Percentiles rank a stretch among this genome's conserved stretches.
These are phyloP conservation scores for Diabrotica virgifera DNA, from an alignment of 1,140 invertebrate species.

Conservation along the genomic window DNA sequence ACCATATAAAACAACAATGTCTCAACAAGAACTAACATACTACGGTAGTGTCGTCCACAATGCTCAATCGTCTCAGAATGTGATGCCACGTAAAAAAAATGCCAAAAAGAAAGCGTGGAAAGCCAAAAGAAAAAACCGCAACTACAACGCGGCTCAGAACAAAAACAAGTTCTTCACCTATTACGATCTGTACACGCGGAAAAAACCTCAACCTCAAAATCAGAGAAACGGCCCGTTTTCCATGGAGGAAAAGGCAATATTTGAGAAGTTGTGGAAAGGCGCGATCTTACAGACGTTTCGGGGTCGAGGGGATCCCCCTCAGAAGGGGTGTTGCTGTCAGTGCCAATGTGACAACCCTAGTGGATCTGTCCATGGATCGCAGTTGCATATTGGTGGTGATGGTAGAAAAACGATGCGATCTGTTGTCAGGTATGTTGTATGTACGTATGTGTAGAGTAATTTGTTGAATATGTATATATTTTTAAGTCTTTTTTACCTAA, in stretches of 20 bases:
- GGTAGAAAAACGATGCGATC: slow-evolving; percentile 55
- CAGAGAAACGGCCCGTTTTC: slow-evolving; percentile 41
- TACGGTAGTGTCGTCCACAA: not conserved
- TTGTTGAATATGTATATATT: not conserved
- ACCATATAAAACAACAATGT: not conserved
- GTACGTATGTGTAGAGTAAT: not conserved
- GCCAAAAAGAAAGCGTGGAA: not conserved
- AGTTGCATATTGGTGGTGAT: not conserved
- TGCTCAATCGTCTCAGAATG: not conserved
- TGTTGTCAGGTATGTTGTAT: slow-evolving; percentile 57
- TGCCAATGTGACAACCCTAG: slow-evolving; percentile 38
- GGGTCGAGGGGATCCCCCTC: slow-evolving; percentile 40
- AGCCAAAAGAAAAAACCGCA: not conserved
- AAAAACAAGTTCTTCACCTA: not conserved
- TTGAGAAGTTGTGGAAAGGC: slow-evolving; percentile 62
- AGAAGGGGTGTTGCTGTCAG: slow-evolving; percentile 47
- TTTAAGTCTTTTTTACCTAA: not conserved
- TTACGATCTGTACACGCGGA: slow-evolving; percentile 9
- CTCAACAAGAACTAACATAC: not conserved
- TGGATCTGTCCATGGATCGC: slow-evolving; percentile 4
- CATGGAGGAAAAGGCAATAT: slow-evolving; percentile 56
- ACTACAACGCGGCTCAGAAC: not conserved
- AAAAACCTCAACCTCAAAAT: slow-evolving; percentile 9
- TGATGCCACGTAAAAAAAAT: not conserved
- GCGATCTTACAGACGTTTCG: slow-evolving; percentile 52